These are phyloP conservation scores for Myopa testacea DNA, from an alignment of 2,888 invertebrate species.

Conservation along the genomic window DNA sequence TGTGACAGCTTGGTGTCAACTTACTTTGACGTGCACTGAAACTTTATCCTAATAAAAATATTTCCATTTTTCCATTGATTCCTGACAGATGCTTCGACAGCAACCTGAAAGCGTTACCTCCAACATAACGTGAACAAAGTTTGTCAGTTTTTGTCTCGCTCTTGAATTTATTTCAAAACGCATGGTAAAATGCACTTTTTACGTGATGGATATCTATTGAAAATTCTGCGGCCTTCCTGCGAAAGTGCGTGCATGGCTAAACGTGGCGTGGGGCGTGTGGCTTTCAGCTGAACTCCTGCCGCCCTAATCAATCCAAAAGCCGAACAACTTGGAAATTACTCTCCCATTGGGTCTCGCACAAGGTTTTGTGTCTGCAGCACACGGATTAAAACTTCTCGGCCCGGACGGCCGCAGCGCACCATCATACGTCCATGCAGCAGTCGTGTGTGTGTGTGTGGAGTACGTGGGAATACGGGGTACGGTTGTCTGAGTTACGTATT, in stretches of 20 bases:
- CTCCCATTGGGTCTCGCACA: background rate
- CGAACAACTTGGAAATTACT: no score
- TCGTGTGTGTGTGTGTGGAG: background rate
- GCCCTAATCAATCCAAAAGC: no score
- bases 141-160: no score
- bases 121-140: no score
- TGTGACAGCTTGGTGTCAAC: constrained; percentile 30
- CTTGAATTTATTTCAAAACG: no score
- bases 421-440: constrained; percentile 9
- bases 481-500: background rate
- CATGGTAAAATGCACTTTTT: constrained; percentile 5
- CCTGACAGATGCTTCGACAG: background rate
- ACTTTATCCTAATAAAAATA: constrained; percentile 12
- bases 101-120: background rate
- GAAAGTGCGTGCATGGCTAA: no score
- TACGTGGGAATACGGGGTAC: constrained; percentile 13
- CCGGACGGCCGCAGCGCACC: background rate
- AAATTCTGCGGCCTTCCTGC: background rate
- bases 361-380: background rate
- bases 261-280: no score
- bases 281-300: no score
- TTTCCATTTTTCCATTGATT: constrained; percentile 10
- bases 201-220: background rate
- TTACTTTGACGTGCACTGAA: constrained; percentile 8
- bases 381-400: background rate